phyloP scores from a whole-genome alignment of 1,140 invertebrate genomes.

The Scaptomyza hsui region DNA sequence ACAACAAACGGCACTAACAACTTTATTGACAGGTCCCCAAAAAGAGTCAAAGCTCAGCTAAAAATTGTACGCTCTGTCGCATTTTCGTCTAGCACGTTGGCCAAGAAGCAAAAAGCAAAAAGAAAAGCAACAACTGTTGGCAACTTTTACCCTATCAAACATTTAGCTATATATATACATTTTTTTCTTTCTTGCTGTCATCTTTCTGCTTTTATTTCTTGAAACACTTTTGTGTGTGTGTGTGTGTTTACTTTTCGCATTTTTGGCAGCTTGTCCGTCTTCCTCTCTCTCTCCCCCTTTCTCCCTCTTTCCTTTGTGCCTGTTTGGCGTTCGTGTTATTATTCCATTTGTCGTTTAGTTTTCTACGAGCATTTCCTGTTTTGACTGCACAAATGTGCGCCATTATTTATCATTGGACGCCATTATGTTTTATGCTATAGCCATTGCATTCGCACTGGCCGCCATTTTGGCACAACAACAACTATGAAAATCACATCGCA shows the following conservation, averaged over 20 bases:
- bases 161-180: slow-evolving; percentile 35
- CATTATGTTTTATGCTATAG: slow-evolving; percentile 42
- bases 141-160: slow-evolving; percentile 28
- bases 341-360: slow-evolving; percentile 52
- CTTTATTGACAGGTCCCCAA: slow-evolving; percentile 8
- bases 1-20: slow-evolving; percentile 13
- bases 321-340: slow-evolving; percentile 34
- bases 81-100: slow-evolving; percentile 26
- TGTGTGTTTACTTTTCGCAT: slow-evolving; percentile 18
- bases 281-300: background rate
- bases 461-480: slow-evolving; percentile 41
- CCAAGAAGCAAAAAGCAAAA: slow-evolving; percentile 2
- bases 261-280: slow-evolving; percentile 6
- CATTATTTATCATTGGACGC: slow-evolving; percentile 42
- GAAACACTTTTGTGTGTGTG: slow-evolving; percentile 5
- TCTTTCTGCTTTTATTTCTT: slow-evolving; percentile 3
- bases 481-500: slow-evolving; percentile 26
- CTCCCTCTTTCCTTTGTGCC: background rate
- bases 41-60: slow-evolving; percentile 32
- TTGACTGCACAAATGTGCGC: slow-evolving; percentile 52
- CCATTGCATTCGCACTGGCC: slow-evolving; percentile 33
- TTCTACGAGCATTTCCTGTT: slow-evolving; percentile 42
- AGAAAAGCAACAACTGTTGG: slow-evolving; percentile 5
- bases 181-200: background rate
- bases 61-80: slow-evolving; percentile 30